Conservation (phyloP, 2,797 vertebrate species). For the Sebastes goodei region DNA sequence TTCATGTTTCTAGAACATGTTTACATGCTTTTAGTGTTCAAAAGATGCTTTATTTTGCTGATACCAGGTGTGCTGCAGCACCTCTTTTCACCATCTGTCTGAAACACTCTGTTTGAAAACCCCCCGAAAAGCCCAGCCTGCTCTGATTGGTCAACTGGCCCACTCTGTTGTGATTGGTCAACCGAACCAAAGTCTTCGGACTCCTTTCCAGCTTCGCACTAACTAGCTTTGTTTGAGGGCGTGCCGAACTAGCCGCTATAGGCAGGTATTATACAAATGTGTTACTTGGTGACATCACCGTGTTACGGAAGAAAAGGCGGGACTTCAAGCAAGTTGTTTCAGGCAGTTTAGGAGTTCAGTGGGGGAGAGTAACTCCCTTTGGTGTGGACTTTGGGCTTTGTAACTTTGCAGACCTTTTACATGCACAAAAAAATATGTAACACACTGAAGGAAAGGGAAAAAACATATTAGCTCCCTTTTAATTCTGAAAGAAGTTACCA, state of each 20-base stretch:
- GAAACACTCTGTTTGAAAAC: too few relatives aligned
- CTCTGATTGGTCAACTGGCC: too few relatives aligned
- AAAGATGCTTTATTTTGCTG: too few relatives aligned
- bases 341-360: background rate
- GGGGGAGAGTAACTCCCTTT: background rate
- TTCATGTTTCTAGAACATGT: background rate
- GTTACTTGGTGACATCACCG: background rate
- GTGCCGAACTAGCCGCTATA: background rate
- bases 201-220: background rate
- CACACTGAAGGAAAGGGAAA: too few relatives aligned
- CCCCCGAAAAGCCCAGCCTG: too few relatives aligned
- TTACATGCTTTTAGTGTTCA: too few relatives aligned
- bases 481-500: too few relatives aligned
- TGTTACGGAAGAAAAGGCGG: background rate
- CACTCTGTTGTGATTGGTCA: background rate
- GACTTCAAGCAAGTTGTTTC: background rate
- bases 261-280: background rate
- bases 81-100: too few relatives aligned
- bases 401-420: background rate
- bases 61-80: too few relatives aligned
- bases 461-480: too few relatives aligned
- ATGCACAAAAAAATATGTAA: background rate
- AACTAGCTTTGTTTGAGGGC: background rate
- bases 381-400: background rate
- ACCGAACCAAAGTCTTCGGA: background rate